Evolutionary conservation across 2,797 vertebrate species (phyloP), one percentile per base, ranked within the genome.

Genomic region (Dendrocincla tyrannina): DNA sequence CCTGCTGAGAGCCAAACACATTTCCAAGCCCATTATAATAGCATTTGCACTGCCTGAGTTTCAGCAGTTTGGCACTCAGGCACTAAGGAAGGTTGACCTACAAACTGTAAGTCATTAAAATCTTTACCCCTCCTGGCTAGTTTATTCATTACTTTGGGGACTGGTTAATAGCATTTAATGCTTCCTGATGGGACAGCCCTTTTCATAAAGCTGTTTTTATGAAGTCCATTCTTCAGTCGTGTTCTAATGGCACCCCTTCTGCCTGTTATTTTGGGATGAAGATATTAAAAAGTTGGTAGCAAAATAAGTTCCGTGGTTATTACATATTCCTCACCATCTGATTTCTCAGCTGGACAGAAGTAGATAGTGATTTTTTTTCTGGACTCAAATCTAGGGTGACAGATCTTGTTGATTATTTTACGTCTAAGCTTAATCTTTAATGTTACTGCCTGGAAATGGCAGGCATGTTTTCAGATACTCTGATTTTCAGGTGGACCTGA

Each of bases 21-120:
- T 90, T 89, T 44, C 56, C 68, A 76, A 3, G 20, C 32, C 27
- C 35, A 35, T 84, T 91, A 23, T 62, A 88, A 55, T 19, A 52
- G 49, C 62, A 46, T 69, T 93, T 89, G 69, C 79, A 78, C 68
- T 55, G 75, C 23, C 72, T 83, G 76, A 59, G 42, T 89, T 95
- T 78, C 87, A 91, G 73, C 55, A 73, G n/a, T 86, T 81, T 84
- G 87, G 53, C 76, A 81, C 75, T 62, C 62, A 92, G 79, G 82
- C 76, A n/a, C 62, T 88, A 41, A 76, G 82, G 79, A 89, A 73
- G 50, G 85, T 37, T 95, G 92, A 96, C 95, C 92, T 96, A 84
- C 95, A 94, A 95, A 92, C 82, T 91, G 19, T 42, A 88, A 91
- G 93, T 93, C 76, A 76, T 96, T 92, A 89, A 91, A 93, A 76